A percentile compares a stretch with the other conserved stretches of the same genome.
phyloP scores from a whole-genome alignment of 23 tunicate genomes.

The Ascidia mentula region DNA sequence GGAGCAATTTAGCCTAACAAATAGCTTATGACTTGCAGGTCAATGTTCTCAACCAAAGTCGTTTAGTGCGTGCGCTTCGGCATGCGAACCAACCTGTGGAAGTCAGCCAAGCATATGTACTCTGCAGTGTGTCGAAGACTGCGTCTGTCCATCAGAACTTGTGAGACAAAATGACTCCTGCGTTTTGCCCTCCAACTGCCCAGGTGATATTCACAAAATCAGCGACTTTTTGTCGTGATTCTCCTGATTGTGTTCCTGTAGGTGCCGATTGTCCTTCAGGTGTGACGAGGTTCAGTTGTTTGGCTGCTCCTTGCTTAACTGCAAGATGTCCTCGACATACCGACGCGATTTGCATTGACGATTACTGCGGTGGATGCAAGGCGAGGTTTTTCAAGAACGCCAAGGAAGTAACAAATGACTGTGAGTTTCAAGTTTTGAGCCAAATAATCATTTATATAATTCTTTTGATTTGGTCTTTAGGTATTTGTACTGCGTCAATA shows the following conservation, averaged over 20 bases:
- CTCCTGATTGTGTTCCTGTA: background rate
- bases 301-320: background rate
- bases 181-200: background rate
- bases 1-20: too few relatives aligned
- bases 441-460: too few relatives aligned
- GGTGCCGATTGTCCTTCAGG: conserved; percentile 4
- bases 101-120: background rate
- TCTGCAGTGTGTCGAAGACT: background rate
- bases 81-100: background rate
- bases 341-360: background rate
- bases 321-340: background rate
- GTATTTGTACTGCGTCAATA: too few relatives aligned
- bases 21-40: too few relatives aligned
- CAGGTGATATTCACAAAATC: too few relatives aligned
- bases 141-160: background rate
- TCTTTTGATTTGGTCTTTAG: too few relatives aligned
- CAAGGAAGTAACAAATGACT: background rate
- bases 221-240: background rate
- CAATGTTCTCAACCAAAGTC: background rate
- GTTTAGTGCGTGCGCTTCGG: background rate
- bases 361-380: background rate
- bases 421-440: too few relatives aligned
- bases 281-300: background rate
- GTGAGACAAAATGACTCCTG: background rate
- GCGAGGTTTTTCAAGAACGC: background rate